phyloP scores from a whole-genome alignment of 2,888 invertebrate genomes.

The Heliconius charithonia region DNA sequence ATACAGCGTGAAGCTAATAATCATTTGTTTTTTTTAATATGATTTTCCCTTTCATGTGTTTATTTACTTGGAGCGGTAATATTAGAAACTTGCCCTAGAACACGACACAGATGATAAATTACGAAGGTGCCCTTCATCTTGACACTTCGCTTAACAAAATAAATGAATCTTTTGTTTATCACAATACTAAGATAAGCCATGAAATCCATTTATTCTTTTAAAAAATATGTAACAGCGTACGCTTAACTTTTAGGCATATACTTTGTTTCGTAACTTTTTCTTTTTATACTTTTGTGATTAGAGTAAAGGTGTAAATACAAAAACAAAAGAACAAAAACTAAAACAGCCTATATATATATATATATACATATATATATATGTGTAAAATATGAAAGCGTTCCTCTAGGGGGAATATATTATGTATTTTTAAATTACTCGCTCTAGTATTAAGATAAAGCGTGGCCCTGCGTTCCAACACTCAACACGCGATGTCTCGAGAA shows the following conservation, averaged over 20 bases:
- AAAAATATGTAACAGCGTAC: conserved; percentile 8
- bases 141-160: conserved; percentile 36
- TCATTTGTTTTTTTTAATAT: neutral
- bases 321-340: neutral
- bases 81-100: neutral
- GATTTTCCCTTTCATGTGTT: neutral
- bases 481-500: too few relatives aligned
- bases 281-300: neutral
- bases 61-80: neutral
- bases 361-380: too few relatives aligned
- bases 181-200: neutral
- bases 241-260: neutral
- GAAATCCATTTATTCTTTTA: conserved; percentile 17
- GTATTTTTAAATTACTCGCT: too few relatives aligned
- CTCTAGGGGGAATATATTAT: too few relatives aligned
- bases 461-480: too few relatives aligned
- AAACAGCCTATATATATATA: too few relatives aligned
- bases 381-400: too few relatives aligned
- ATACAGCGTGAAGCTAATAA: too few relatives aligned
- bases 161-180: conserved; percentile 35
- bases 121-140: conserved; percentile 29
- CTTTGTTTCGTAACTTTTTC: neutral
- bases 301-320: neutral
- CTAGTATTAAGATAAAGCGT: too few relatives aligned
- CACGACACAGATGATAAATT: conserved; percentile 33